Percentiles rank a stretch among this genome's conserved stretches.
Evolutionary conservation across 2,888 invertebrate species (phyloP).

Genomic region (Cantharis flavilabris): DNA sequence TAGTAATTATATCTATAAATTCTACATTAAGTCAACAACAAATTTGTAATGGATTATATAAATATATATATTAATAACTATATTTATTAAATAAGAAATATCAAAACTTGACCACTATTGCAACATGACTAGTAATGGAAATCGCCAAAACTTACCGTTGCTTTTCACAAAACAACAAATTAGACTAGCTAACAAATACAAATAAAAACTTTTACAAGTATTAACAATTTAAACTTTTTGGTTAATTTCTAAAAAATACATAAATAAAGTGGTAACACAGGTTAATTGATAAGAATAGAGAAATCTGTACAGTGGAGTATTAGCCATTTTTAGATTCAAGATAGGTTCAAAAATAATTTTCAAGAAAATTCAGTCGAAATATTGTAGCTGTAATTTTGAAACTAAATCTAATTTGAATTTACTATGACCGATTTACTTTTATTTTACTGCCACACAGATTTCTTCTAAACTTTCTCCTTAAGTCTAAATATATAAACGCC

Average conservation of each 20-base stretch:
- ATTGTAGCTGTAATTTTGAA: too few species aligned
- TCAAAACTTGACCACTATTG: background rate
- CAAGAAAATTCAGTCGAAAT: too few species aligned
- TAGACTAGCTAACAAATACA: background rate
- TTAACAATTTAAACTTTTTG: background rate
- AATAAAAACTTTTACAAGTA: background rate
- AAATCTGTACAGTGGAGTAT: too few species aligned
- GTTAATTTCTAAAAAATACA: background rate
- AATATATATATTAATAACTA: background rate
- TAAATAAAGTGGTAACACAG: background rate
- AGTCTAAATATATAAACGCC: too few species aligned
- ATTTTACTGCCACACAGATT: too few species aligned
- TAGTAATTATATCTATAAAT: background rate
- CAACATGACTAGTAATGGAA: background rate
- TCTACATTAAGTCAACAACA: background rate
- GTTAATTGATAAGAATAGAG: background rate
- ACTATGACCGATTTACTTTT: too few species aligned
- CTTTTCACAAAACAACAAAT: background rate
- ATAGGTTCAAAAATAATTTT: too few species aligned
- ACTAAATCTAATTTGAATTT: too few species aligned
- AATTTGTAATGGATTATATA: too few species aligned
- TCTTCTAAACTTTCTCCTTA: too few species aligned
- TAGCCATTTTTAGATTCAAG: too few species aligned
- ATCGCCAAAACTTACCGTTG: background rate
- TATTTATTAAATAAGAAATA: background rate